Evolutionary conservation across 2,797 vertebrate genomes (phyloP).

Genomic region (Neomorphus geoffroyi): DNA sequence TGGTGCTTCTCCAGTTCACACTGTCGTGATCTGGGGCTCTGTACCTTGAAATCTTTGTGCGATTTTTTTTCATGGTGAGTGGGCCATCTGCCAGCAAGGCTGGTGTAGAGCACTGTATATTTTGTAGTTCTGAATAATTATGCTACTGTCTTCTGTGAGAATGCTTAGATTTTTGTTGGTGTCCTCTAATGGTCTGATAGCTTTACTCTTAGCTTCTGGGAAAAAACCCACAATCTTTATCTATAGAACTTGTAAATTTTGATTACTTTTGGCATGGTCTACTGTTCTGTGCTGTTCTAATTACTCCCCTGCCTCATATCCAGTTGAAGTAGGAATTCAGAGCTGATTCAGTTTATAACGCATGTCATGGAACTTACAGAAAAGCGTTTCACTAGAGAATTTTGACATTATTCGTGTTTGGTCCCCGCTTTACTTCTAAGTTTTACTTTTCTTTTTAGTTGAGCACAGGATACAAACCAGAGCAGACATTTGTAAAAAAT

Average conservation of each 20-base stretch:
- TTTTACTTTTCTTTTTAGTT: constrained; percentile 62
- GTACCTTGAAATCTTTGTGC: constrained; percentile 59
- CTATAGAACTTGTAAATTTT: constrained; percentile 46
- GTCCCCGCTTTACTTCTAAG: constrained; percentile 54
- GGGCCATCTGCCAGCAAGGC: constrained; percentile 45
- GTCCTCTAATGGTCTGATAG: constrained; percentile 1
- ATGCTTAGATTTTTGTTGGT: not conserved
- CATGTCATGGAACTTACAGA: constrained; percentile 44
- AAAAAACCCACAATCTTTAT: not conserved
- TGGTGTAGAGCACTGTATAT: not conserved
- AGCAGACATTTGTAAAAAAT: not conserved
- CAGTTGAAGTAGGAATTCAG: constrained; percentile 42
- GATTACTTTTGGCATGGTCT: constrained; percentile 44
- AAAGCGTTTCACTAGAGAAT: constrained; percentile 60
- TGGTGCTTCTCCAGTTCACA: not conserved
- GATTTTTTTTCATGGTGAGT: not conserved
- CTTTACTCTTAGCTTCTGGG: not conserved
- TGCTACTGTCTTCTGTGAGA: constrained; percentile 13
- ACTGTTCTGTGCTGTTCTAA: constrained; percentile 50
- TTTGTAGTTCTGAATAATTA: constrained; percentile 25
- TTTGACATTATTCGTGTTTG: constrained; percentile 46
- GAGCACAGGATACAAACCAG: not conserved
- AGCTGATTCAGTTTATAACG: constrained; percentile 26
- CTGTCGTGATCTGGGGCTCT: not conserved
- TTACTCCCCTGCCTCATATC: constrained; percentile 50